These are phyloP conservation scores for Cichladusa arquata DNA, from an alignment of 2,113 vertebrate genomes.

Conservation along the genomic window DNA sequence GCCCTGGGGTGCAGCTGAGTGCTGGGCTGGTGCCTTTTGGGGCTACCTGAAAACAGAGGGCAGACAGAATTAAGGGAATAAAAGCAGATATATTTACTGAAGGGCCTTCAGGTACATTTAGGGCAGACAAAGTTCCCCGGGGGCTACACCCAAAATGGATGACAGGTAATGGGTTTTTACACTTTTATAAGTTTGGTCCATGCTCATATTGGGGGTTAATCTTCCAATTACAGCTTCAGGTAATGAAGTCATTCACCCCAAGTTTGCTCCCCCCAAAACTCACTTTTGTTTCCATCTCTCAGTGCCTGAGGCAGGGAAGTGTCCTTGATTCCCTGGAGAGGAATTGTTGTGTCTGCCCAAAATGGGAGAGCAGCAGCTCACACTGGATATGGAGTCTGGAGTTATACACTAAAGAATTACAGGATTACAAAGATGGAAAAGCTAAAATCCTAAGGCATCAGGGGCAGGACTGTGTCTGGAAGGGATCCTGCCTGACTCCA, in stretches of 20 bases:
- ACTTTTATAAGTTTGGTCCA: background rate
- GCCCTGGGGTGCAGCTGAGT: fast-evolving
- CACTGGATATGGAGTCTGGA: fast-evolving
- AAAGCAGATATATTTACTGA: background rate
- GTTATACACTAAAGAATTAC: background rate
- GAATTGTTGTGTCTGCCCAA: background rate
- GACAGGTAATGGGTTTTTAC: fast-evolving
- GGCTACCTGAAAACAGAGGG: background rate
- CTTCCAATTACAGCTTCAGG: background rate
- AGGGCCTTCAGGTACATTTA: background rate
- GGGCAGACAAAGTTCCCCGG: fast-evolving
- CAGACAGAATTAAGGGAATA: background rate
- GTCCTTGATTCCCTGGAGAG: background rate
- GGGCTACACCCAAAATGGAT: background rate
- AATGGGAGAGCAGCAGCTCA: background rate
- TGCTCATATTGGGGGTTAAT: background rate
- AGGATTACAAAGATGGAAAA: background rate
- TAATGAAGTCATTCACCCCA: background rate
- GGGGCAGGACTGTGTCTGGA: fast-evolving
- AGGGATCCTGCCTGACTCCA: background rate
- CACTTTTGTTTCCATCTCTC: fast-evolving
- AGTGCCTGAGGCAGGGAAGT: background rate
- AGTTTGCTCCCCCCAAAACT: fast-evolving
- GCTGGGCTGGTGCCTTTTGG: background rate
- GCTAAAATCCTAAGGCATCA: background rate